phyloP scores from a whole-genome alignment of 1,140 invertebrate species.

The Habropoda laboriosa region DNA sequence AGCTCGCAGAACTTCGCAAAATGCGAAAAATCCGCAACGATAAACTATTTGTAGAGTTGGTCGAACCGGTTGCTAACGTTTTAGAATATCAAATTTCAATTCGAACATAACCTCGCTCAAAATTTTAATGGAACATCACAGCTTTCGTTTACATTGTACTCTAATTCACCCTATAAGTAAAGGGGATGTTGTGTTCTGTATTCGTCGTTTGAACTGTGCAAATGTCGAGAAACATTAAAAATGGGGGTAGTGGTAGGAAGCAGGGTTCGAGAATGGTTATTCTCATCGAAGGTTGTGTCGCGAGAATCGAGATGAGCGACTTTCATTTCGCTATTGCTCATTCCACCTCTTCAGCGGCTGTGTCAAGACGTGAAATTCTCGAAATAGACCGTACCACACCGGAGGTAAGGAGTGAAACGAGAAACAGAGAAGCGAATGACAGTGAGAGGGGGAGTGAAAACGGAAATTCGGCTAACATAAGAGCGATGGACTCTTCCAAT shows the following conservation, averaged over 20 bases:
- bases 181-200: too few relatives aligned
- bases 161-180: too few relatives aligned
- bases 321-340: constrained; percentile 27
- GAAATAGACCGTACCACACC: constrained; percentile 35
- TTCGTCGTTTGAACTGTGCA: not conserved
- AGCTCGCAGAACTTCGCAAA: not conserved
- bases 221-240: not conserved
- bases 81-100: not conserved
- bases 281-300: constrained; percentile 3
- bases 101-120: too few relatives aligned
- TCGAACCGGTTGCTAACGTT: not conserved
- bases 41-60: not conserved
- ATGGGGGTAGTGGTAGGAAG: not conserved
- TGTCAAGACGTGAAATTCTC: constrained; percentile 46
- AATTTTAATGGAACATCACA: too few relatives aligned
- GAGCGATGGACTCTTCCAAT: constrained; percentile 16
- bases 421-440: constrained; percentile 1
- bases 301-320: constrained; percentile 36
- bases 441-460: constrained; percentile 9
- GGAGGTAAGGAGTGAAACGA: not conserved
- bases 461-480: constrained; percentile 50
- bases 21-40: not conserved
- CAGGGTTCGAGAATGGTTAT: constrained; percentile 9
- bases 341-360: not conserved
- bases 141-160: too few relatives aligned